Conservation (phyloP, 1,140 invertebrate genomes). For the Drosophila ananassae region DNA sequence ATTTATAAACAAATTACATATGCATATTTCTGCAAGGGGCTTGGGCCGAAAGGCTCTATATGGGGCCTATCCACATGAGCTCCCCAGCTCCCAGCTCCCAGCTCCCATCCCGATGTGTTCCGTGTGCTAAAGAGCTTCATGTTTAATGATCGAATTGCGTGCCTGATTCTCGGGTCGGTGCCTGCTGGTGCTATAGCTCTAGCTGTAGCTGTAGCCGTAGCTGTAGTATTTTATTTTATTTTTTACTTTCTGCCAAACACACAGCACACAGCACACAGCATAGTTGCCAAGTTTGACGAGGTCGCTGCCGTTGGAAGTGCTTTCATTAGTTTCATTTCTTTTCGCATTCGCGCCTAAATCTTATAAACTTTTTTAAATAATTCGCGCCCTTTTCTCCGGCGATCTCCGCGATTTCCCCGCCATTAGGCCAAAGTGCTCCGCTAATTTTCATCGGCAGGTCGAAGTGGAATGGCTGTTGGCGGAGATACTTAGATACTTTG, state of each 20-base stretch:
- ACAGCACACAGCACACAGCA: conserved; percentile 21
- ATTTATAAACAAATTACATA: conserved; percentile 78
- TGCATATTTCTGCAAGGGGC: conserved; percentile 61
- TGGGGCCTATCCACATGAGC: conserved; percentile 41
- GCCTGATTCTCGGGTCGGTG: conserved; percentile 63
- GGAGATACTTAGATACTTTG: not conserved
- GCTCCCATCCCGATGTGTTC: conserved; percentile 41
- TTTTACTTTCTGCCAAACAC: conserved; percentile 22
- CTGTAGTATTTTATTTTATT: conserved; percentile 24
- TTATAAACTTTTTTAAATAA: conserved; percentile 60
- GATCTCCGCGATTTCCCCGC: conserved; percentile 54
- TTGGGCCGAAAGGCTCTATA: conserved; percentile 32
- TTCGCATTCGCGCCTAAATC: conserved; percentile 69
- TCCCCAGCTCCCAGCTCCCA: conserved; percentile 15
- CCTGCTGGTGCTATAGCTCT: conserved; percentile 49
- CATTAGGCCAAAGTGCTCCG: conserved; percentile 68
- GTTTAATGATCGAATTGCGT: conserved; percentile 81
- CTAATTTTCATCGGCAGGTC: conserved; percentile 58
- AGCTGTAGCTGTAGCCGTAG: conserved; percentile 19
- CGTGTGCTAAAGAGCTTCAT: conserved; percentile 81
- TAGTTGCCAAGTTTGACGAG: conserved; percentile 54
- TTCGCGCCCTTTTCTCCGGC: not conserved
- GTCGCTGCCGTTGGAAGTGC: conserved; percentile 63
- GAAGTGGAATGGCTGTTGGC: conserved; percentile 44
- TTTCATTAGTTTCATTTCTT: conserved; percentile 81